phyloP scores from a whole-genome alignment of 2,888 invertebrate genomes.

The Ypsolopha scabrella region DNA sequence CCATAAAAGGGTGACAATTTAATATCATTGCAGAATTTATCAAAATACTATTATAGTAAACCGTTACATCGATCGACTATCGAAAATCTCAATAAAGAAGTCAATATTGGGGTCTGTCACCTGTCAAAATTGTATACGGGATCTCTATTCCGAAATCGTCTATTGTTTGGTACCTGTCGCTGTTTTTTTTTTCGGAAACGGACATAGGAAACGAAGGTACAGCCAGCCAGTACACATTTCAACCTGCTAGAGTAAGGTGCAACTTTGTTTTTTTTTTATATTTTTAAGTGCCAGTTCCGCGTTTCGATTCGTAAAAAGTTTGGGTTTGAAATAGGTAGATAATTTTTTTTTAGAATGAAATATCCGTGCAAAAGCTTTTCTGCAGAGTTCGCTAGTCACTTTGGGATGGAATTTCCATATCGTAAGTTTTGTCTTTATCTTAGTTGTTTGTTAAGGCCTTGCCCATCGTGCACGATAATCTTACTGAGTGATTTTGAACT shows the following conservation, averaged over 20 bases:
- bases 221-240: constrained; percentile 55
- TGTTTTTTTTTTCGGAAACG: constrained; percentile 53
- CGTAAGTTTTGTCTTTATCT: constrained; percentile 29
- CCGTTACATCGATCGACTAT: not conserved
- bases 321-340: constrained; percentile 1
- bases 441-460: no score
- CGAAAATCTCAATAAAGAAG: not conserved
- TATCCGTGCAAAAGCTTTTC: constrained; percentile 45
- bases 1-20: no score
- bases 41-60: not conserved
- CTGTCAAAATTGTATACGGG: constrained; percentile 35
- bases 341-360: constrained; percentile 36
- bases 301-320: not conserved
- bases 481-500: no score
- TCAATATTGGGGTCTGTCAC: not conserved
- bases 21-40: no score
- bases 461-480: no score
- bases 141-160: constrained; percentile 15
- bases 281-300: not conserved
- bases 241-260: constrained; percentile 59
- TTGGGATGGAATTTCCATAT: constrained; percentile 27
- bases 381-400: constrained; percentile 26
- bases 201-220: constrained; percentile 44
- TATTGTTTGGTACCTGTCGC: constrained; percentile 45
- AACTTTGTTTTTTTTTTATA: constrained; percentile 19